phyloP scores from a whole-genome alignment of 2,888 invertebrate genomes.

The Rugalucina vietnamica region DNA sequence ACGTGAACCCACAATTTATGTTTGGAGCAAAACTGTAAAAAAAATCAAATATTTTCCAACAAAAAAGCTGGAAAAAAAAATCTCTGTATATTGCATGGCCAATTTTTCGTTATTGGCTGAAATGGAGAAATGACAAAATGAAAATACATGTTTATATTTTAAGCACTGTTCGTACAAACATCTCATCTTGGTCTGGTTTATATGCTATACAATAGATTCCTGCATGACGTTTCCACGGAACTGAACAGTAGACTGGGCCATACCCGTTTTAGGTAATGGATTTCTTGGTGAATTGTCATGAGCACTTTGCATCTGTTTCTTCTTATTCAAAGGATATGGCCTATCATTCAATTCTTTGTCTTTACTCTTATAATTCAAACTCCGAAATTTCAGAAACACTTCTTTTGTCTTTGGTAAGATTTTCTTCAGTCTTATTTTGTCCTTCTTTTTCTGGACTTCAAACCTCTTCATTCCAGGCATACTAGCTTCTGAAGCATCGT shows the following conservation, averaged over 20 bases:
- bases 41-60: too few relatives aligned
- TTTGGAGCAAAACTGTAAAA: too few relatives aligned
- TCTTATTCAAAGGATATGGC: slow-evolving; percentile 54
- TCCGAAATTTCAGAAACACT: slow-evolving; percentile 56
- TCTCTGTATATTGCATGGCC: too few relatives aligned
- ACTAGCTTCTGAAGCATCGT: slow-evolving; percentile 52
- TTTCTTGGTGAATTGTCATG: not conserved
- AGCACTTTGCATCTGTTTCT: not conserved
- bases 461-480: slow-evolving; percentile 59
- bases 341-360: slow-evolving; percentile 46
- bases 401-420: slow-evolving; percentile 60
- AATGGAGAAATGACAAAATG: too few relatives aligned
- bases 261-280: not conserved
- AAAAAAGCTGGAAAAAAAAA: too few relatives aligned
- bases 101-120: too few relatives aligned
- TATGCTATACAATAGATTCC: slow-evolving; percentile 58
- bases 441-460: slow-evolving; percentile 55
- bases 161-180: too few relatives aligned
- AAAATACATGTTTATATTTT: too few relatives aligned
- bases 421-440: slow-evolving; percentile 41
- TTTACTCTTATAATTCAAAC: slow-evolving; percentile 62
- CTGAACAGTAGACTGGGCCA: slow-evolving; percentile 44
- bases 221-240: slow-evolving; percentile 58
- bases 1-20: too few relatives aligned
- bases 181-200: too few relatives aligned